Evolutionary conservation across 2,113 vertebrate species (phyloP).

Genomic region (Lasiurus borealis): DNA sequence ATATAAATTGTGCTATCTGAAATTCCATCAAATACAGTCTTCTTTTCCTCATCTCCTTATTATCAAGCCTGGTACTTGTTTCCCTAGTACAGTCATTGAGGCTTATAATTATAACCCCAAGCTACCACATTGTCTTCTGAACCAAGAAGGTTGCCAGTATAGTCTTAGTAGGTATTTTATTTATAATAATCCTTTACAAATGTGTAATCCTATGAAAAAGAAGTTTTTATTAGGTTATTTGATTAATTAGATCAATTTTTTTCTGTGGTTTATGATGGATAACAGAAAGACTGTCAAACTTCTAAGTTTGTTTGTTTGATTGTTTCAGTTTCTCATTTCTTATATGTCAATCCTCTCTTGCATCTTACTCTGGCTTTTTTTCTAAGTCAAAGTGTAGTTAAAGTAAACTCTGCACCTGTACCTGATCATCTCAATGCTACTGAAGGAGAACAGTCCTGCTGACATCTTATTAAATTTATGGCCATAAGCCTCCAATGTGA

Average conservation of each 20-base stretch:
- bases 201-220: background rate
- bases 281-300: background rate
- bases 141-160: background rate
- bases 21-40: background rate
- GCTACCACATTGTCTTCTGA: background rate
- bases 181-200: background rate
- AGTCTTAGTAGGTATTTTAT: background rate
- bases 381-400: background rate
- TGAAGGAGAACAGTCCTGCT: background rate
- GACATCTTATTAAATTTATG: background rate
- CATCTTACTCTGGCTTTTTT: background rate
- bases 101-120: background rate
- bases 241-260: background rate
- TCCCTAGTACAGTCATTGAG: background rate
- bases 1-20: background rate
- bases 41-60: background rate
- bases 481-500: background rate
- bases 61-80: background rate
- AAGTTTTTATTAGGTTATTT: background rate
- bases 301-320: background rate
- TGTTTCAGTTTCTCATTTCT: background rate
- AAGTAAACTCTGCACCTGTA: background rate
- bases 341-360: background rate
- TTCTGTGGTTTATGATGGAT: background rate
- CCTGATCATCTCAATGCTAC: rapidly evolving